Evolutionary conservation across 2,888 invertebrate genomes (phyloP), one percentile per base, ranked within the genome.

Genomic region (Scotopteryx bipunctaria): DNA sequence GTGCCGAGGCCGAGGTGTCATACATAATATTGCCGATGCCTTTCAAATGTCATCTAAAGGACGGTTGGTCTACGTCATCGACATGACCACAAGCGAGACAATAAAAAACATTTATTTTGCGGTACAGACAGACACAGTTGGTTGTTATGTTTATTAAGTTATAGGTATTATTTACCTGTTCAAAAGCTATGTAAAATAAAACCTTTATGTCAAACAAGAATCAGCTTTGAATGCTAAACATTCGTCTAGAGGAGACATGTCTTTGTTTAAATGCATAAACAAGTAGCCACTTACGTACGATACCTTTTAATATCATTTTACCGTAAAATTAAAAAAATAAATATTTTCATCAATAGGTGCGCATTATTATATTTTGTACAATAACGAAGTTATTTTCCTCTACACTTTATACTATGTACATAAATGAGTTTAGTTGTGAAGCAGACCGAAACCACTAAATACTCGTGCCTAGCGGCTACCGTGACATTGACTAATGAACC

Each of bases 11-110:
- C 21, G 29, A 53, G 40, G 55, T 57, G 52, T 57, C 57, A 53
- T 51, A 60, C 57, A 53, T 51, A 60, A 54, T 42, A 45, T 45
- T 56, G 53, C 36, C 45, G 38, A 40, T 54, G 53, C 42, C 50
- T 57, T 55, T 57, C 41, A 42, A 36, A 48, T 58, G 58, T 49
- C 58, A 54, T 47, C 38, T 31, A 49, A 43, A 61, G 61, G 61
- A 51, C 60, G 45, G 33, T 29, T 25, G 16, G 21, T 15, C 38
- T 41, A 23, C 57, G 49, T 55, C 57, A 52, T 38, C 37, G 21
- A 23, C 41, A 36, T 33, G 42, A 37, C 47, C 37, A 41, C 51
- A 38, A 44, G 25, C 23, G 21, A 50, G 23, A 27, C 37, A 50
- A 29, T 37, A 41, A 46, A 43, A 48, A 38, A 33, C 21, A 35